Evolutionary conservation across 2,888 invertebrate species (phyloP).

Genomic region (Synergus umbraculus): DNA sequence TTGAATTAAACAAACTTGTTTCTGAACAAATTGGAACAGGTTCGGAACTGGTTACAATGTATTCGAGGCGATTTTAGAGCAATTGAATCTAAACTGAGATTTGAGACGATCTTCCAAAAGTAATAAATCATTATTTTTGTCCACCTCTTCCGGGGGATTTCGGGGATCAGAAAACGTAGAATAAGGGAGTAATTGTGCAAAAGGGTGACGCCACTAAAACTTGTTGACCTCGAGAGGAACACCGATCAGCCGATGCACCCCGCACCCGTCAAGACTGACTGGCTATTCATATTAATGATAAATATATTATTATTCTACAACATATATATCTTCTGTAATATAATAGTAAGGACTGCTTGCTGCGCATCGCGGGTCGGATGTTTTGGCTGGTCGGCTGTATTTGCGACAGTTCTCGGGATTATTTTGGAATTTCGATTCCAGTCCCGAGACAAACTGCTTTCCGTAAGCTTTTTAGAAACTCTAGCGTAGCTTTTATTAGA

Average conservation of each 20-base stretch:
- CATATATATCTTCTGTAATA: constrained; percentile 68
- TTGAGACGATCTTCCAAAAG: not conserved
- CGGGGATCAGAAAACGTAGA: constrained; percentile 26
- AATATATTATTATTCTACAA: constrained; percentile 66
- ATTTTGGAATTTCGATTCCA: not conserved
- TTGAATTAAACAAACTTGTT: not conserved
- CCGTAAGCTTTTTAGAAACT: constrained; percentile 69
- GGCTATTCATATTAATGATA: constrained; percentile 72
- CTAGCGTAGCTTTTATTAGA: constrained; percentile 68
- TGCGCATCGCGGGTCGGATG: constrained; percentile 74
- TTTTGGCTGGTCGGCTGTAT: constrained; percentile 71
- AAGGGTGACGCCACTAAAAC: constrained; percentile 26
- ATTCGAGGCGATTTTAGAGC: no score
- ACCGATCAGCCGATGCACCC: constrained; percentile 73
- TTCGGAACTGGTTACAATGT: no score
- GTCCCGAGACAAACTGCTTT: constrained; percentile 4
- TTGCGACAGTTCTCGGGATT: constrained; percentile 22
- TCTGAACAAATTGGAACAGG: no score
- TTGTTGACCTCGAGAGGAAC: constrained; percentile 54
- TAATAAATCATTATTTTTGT: constrained; percentile 12
- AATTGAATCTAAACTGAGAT: not conserved
- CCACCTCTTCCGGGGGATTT: constrained; percentile 12
- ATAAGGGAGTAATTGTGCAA: constrained; percentile 26
- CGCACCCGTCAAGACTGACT: constrained; percentile 75
- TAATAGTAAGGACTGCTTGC: constrained; percentile 73